phyloP scores from a whole-genome alignment of 1,140 invertebrate genomes.

The Eriocheir sinensis region DNA sequence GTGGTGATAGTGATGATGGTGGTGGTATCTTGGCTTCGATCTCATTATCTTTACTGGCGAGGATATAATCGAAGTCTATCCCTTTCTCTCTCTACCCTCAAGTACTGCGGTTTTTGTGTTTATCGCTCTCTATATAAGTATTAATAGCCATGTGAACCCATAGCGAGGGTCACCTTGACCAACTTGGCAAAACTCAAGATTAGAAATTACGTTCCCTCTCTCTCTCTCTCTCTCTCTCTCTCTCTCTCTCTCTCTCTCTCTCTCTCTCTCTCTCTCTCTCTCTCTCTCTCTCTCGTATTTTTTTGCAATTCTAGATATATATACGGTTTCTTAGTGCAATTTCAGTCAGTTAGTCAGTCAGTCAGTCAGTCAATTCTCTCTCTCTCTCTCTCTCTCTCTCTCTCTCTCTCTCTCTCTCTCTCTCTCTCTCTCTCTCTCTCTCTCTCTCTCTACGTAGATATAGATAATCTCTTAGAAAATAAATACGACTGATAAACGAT shows the following conservation, averaged over 20 bases:
- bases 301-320: neutral
- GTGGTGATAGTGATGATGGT: too few species aligned
- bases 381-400: neutral
- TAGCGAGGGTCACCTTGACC: neutral
- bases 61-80: too few species aligned
- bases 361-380: neutral
- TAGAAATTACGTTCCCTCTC: neutral
- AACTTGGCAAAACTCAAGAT: neutral
- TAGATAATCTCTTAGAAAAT: too few species aligned
- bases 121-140: neutral
- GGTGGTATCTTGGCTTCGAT: too few species aligned
- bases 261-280: neutral
- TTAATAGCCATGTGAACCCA: too few species aligned
- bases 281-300: neutral
- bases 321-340: too few species aligned
- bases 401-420: neutral
- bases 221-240: slow-evolving; percentile 36
- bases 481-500: too few species aligned
- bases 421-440: neutral
- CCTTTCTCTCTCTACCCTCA: neutral
- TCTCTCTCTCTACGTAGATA: too few species aligned
- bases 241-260: slow-evolving; percentile 21
- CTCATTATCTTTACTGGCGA: too few species aligned
- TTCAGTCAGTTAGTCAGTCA: too few species aligned
- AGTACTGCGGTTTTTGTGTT: neutral